Base-by-base conservation (phyloP, 1,140 invertebrate species). In the Hyles vespertilio region DNA sequence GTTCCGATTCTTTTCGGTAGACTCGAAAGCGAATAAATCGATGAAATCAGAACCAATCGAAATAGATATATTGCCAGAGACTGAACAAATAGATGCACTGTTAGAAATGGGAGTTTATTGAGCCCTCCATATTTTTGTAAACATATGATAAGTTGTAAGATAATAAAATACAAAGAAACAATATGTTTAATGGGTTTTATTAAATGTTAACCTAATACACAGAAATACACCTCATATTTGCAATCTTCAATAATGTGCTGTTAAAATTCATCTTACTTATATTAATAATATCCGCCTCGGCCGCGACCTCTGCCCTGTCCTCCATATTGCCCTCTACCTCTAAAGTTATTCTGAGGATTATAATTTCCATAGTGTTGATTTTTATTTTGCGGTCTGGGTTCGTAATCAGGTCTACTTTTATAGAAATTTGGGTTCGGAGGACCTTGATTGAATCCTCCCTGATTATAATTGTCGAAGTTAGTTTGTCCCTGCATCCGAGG, bases 1-100 rank as follows among this genome's bases (percentile, higher is more conserved):
- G 43, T 93, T 93, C 74, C 78, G 83, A 57, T 87, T 89, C 65
- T 89, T 90, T 66, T 74, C 74, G 3, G 46, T 89, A 33, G 87
- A 85, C 52, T 57, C 75, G 5, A 89, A 80, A 63, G 58, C 51
- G 40, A 72, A 61, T 7, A 65, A 58, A 3, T 72, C 75, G 51
- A 51, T 82, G 2, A 82, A 84, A 54, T 50, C 77, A 0, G 87
- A 90, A 55, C 76, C 79, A 2, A 44, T 83, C 5, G 84, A 87
- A 69, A 80, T 88, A n/a, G 88, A 89, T 48, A 77, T 84, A 8
- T 49, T 84, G 32, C 84, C 88, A 11, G 87, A 90, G 67, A 87
- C 77, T 58, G 87, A 89, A 75, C 82, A 87, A 51, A 78, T 80
- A 63, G 86, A 89, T 66, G 86, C 86, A 2, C 65, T 87, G 36